These are phyloP conservation scores for Macaca fascicularis DNA, from an alignment of 2,113 vertebrate species.

Conservation along the genomic window T2T-MFA8v1.1 NC_088377.1:12263501-12264000, in stretches of 20 bases:
- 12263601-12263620: neutral
- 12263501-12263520: neutral
- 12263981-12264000: neutral
- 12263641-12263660: neutral
- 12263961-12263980: neutral
- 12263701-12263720: neutral
- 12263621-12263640: neutral
- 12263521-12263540: neutral
- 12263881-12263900: neutral
- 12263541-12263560: neutral
- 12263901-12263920: neutral
- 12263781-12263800: neutral
- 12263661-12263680: neutral
- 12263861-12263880: neutral
- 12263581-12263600: neutral
- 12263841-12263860: neutral
- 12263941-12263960: neutral
- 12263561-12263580: neutral
- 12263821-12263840: neutral
- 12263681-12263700: neutral
- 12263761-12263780: neutral
- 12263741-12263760: neutral
- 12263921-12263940: neutral
- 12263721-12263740: neutral
- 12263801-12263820: neutral